Evolutionary conservation across 2,888 invertebrate species (phyloP), one percentile per base, ranked within the genome.

Genomic region (Drosophila flavopinicola): DNA sequence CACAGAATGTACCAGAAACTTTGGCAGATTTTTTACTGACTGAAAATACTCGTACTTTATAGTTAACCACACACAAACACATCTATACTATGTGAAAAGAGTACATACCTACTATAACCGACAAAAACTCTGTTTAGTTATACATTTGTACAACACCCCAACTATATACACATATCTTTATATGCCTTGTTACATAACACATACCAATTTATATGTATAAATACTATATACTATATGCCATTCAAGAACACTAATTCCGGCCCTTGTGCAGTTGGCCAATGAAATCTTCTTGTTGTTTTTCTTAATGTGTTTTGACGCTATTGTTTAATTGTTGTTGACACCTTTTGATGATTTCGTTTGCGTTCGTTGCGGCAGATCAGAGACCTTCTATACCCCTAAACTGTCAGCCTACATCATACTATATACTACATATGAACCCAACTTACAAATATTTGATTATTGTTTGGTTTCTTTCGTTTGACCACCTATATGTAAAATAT

Each of bases 21-120:
- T 27, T 64, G 72, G 60, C 82, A 82, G 80, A 85, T 82, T 82
- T 82, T 82, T 82, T 82, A 82, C 80, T 82, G 80, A 82, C 78
- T 57, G 45, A 37, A 78, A 56, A 35, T 54, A 35, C 52, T 65
- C 48, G 33, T 57, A 52, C 35, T 53, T 20, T 47, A 59, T 41
- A 60, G 37, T 45, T 39, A 49, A 60, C 38, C 23, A 66, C 39
- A 35, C 56, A 64, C 48, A 72, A 49, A 61, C 39, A 51, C 39
- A 58, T 38, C 38, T 41, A 51, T 47, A 58, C 48, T 44, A 47
- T 48, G 33, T 67, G 38, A 60, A 53, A 45, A 56, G 33, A 32
- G 44, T 47, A 52, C 29, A 24, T 38, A 37, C 30, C 41, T 15
- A 33, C 13, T 49, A 66, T 32, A 48, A 74, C n/a, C n/a, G n/a